These are phyloP conservation scores for Chitala chitala DNA, from an alignment of 2,113 vertebrate species.

Conservation along the genomic window DNA sequence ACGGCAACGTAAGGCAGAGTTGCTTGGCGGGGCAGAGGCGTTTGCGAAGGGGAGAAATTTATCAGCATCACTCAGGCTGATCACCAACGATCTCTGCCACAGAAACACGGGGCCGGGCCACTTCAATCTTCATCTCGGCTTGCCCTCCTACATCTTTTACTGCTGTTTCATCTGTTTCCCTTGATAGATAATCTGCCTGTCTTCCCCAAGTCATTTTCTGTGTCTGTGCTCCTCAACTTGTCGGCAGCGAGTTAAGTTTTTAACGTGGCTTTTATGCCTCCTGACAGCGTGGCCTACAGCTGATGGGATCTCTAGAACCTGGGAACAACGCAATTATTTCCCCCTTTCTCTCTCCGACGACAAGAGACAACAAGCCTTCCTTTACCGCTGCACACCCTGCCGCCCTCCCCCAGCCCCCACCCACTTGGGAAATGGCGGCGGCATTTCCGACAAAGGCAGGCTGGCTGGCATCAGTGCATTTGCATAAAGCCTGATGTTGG, in stretches of 20 bases:
- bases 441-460: background rate
- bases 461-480: background rate
- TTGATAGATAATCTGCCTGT: slow-evolving; percentile 39
- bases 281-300: slow-evolving; percentile 42
- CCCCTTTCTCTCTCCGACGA: slow-evolving; percentile 43
- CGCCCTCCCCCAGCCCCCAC: background rate
- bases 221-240: slow-evolving; percentile 13
- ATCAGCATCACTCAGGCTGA: slow-evolving; percentile 27
- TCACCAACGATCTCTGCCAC: slow-evolving; percentile 17
- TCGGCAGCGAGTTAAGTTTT: slow-evolving; percentile 38
- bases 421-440: background rate
- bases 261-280: slow-evolving; percentile 42
- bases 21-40: background rate
- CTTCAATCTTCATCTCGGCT: slow-evolving; percentile 28
- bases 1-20: background rate
- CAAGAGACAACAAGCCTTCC: slow-evolving; percentile 41
- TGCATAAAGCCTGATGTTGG: background rate
- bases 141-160: slow-evolving; percentile 26
- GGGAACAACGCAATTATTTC: slow-evolving; percentile 48
- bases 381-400: background rate
- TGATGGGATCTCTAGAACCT: slow-evolving; percentile 42
- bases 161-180: slow-evolving; percentile 28
- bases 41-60: slow-evolving; percentile 14
- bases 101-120: slow-evolving; percentile 13
- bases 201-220: slow-evolving; percentile 31